Evolutionary conservation across 2,113 vertebrate genomes (phyloP).

Genomic region (Xiphophorus maculatus): DNA sequence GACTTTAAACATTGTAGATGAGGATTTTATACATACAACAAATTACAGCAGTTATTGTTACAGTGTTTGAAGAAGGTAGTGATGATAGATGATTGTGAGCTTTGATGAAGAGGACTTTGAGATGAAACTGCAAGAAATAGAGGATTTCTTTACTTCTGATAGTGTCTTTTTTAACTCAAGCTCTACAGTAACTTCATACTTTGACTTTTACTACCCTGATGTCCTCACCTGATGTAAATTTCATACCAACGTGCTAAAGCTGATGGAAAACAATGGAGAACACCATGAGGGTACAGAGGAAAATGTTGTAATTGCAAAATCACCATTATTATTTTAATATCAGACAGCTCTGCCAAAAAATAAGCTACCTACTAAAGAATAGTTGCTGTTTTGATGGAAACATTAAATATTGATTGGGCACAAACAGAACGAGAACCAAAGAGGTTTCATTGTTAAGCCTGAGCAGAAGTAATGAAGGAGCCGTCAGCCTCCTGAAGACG

Average conservation of each 20-base stretch:
- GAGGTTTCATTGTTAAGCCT: background rate
- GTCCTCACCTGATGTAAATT: background rate
- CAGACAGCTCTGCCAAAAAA: background rate
- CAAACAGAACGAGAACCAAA: background rate
- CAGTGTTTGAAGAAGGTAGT: too few relatives aligned
- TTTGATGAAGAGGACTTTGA: too few relatives aligned
- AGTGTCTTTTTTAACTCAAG: too few relatives aligned
- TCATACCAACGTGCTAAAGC: background rate
- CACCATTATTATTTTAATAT: background rate
- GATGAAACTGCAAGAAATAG: too few relatives aligned
- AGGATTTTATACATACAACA: too few relatives aligned
- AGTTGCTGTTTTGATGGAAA: background rate
- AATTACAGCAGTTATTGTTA: too few relatives aligned
- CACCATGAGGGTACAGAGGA: background rate
- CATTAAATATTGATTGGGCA: too few relatives aligned
- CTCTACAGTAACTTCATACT: too few relatives aligned
- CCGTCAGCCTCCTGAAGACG: constrained; percentile 9
- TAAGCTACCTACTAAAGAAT: background rate
- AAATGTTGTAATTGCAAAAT: background rate
- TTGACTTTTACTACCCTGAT: background rate
- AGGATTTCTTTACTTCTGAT: too few relatives aligned
- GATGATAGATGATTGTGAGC: too few relatives aligned
- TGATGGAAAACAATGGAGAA: background rate
- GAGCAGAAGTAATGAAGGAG: constrained; percentile 5
- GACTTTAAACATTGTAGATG: too few relatives aligned